Conservation (phyloP, 2,888 invertebrate species). For the Tipula confusa region DNA sequence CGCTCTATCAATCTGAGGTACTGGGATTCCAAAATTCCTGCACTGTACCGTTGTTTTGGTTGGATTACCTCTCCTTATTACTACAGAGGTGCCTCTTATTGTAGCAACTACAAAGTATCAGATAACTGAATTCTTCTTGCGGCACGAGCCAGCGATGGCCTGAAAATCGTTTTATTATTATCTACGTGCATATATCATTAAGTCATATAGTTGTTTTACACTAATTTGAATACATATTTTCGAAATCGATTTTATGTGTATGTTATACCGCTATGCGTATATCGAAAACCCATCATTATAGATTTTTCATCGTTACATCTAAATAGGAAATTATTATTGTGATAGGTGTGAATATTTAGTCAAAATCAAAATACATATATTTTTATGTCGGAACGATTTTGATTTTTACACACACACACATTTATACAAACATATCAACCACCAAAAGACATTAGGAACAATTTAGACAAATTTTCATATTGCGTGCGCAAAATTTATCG, state of each 20-base stretch:
- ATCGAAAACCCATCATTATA: not conserved
- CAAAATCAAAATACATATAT: not conserved
- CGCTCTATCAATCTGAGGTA: no score
- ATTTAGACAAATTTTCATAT: not conserved
- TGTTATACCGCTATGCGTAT: not conserved
- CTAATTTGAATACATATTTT: constrained; percentile 5
- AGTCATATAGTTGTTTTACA: not conserved
- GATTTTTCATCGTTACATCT: not conserved
- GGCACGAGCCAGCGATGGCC: no score
- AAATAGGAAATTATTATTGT: not conserved
- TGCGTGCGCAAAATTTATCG: not conserved
- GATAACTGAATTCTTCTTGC: no score
- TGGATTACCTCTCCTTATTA: no score
- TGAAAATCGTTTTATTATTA: no score
- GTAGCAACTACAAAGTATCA: no score
- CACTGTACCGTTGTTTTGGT: no score
- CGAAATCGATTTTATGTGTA: not conserved
- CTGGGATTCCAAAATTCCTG: no score
- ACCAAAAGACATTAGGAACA: not conserved
- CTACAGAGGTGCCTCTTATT: no score
- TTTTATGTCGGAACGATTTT: not conserved
- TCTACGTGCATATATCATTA: no score
- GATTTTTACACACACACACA: not conserved
- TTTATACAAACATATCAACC: not conserved
- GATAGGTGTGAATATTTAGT: not conserved